Evolutionary conservation across 2,888 invertebrate species (phyloP), one percentile per base, ranked within the genome.

Genomic region (Disparrhopalites patrizii): DNA sequence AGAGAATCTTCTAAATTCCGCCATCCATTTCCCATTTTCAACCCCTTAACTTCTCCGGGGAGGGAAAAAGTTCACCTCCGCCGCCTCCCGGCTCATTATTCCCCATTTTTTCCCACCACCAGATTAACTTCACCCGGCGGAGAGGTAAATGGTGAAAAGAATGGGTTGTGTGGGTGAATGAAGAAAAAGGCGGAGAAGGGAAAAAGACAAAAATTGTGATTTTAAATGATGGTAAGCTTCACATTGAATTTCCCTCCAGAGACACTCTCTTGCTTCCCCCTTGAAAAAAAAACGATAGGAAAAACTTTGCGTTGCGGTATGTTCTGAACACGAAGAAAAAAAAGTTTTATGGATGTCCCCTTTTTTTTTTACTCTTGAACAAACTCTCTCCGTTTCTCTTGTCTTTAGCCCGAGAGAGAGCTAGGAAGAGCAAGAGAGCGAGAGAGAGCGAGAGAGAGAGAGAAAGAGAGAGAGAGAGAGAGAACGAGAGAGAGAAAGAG

Each of bases 281-380:
- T 36, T 13, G 36, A 36, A n/a, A n/a, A n/a, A n/a, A n/a, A n/a
- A n/a, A n/a, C n/a, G n/a, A n/a, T n/a, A n/a, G n/a, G n/a, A n/a
- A n/a, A n/a, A n/a, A n/a, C n/a, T n/a, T 13, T 36, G 36, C 36
- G 13, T 36, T 36, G 36, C n/a, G n/a, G n/a, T n/a, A n/a, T n/a
- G n/a, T n/a, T 15, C 23, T 23, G 15, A 25, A 23, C 4, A 27
- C 23, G 18, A 23, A 23, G 51, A 13, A 51, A 51, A 55, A 55
- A 67, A 67, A 67, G 62, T 67, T 65, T 65, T 67, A 66, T 66
- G 62, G n/a, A n/a, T n/a, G n/a, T n/a, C n/a, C n/a, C n/a, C n/a
- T n/a, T n/a, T n/a, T n/a, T n/a, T n/a, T n/a, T n/a, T n/a, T n/a
- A n/a, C n/a, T n/a, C n/a, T n/a, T n/a, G n/a, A n/a, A n/a, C n/a